Evolutionary conservation across 1,140 invertebrate species (phyloP), one percentile per base, ranked within the genome.

Genomic region (Psilanteris sp.): DNA sequence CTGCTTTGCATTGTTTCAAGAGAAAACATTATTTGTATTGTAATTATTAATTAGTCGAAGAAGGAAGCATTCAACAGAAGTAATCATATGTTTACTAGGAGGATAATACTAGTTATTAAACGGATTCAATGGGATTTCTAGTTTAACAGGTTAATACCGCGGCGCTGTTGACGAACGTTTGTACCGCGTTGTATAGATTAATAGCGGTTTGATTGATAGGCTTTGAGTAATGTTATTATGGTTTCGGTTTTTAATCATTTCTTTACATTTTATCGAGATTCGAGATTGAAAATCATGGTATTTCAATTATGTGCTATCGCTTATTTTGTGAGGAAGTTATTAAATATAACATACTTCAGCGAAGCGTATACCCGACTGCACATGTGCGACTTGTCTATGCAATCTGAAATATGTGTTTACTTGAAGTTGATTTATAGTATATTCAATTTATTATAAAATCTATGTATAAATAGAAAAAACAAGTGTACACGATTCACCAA

Each of bases 101-200:
- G 22, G 26, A 31, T 76, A 66, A 64, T 70, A 34, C 36, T 37
- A 54, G 59, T 70, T 57, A 70, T 77, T 77, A 71, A 71, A 66
- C 16, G 41, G 52, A 20, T 29, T 59, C 57, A 76, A 76, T 70
- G 44, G 24, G 59, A 77, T 71, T 77, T 77, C 59, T 77, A 71
- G 73, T 77, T 71, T 70, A 77, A 77, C 66, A 46, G 66, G 66
- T 68, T 66, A 70, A 76, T 70, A 71, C 43, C 18, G 46, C 37
- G 9, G 16, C 3, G 36, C 43, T 37, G 44, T 70, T 71, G 66
- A 71, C 61, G 59, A 71, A 66, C 52, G 24, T 55, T 59, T 46
- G 36, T 44, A 24, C 10, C 32, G 13, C 15, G 20, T 24, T 43
- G 9, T 7, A 4, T 15, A 67, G 41, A 68, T 77, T 77, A 71